Conservation (phyloP, 2,797 vertebrate species). For the Scolopax bukidnonensis region DNA sequence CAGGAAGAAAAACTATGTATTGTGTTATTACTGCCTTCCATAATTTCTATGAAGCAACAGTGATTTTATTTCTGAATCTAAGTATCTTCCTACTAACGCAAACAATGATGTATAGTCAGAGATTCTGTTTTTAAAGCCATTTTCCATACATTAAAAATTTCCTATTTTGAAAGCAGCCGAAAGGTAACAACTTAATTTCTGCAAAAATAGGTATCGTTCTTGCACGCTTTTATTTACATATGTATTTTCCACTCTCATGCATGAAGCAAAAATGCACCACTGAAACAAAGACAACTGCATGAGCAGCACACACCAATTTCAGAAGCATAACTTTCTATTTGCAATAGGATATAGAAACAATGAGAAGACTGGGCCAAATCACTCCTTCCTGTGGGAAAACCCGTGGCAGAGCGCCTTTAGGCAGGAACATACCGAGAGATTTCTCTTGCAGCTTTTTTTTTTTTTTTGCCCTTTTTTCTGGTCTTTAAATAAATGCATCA, state of each 20-base stretch:
- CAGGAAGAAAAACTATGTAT: not conserved
- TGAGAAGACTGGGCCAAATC: constrained; percentile 67
- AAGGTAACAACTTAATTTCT: not conserved
- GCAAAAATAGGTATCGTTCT: not conserved
- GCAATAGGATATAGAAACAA: constrained; percentile 73
- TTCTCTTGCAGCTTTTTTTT: constrained; percentile 8
- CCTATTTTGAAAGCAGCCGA: not conserved
- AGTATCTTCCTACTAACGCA: not conserved
- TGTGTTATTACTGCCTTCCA: not conserved
- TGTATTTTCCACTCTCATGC: not conserved
- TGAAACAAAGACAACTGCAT: constrained; percentile 40
- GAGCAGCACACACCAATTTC: constrained; percentile 3
- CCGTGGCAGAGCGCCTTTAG: constrained; percentile 21
- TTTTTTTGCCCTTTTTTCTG: not conserved
- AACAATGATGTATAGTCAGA: not conserved
- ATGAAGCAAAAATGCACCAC: not conserved
- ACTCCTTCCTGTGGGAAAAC: constrained; percentile 73
- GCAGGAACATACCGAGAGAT: constrained; percentile 40
- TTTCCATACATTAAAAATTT: not conserved
- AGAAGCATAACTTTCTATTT: constrained; percentile 59
- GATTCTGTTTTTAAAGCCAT: not conserved
- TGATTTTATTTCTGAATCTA: not conserved
- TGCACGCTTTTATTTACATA: not conserved
- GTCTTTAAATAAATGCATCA: not conserved
- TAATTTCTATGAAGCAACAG: not conserved